These are phyloP conservation scores for Rhinichthys osculus DNA, from an alignment of 2,797 vertebrate species.

Conservation along the genomic window DNA sequence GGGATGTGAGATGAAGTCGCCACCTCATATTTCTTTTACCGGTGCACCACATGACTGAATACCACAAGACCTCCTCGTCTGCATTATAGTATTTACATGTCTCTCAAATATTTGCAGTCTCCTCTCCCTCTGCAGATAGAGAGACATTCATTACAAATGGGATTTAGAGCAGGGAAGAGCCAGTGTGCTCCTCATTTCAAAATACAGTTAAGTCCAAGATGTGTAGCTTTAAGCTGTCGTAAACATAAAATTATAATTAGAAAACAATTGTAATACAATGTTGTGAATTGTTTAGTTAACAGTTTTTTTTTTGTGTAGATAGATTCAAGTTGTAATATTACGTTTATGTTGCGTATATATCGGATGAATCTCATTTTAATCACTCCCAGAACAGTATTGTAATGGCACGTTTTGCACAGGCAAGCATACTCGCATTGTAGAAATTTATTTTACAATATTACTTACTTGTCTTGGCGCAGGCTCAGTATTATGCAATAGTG, in stretches of 20 bases:
- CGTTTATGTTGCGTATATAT: not conserved
- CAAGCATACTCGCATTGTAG: not conserved
- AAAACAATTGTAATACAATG: not conserved
- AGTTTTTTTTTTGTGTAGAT: not conserved
- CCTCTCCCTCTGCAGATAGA: conserved; percentile 50
- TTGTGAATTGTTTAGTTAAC: not conserved
- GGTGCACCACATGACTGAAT: conserved; percentile 4
- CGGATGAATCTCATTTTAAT: not conserved
- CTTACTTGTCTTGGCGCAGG: not conserved
- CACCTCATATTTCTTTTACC: conserved; percentile 23
- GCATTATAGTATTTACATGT: conserved; percentile 39
- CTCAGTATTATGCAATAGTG: conserved; percentile 11
- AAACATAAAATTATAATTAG: not conserved
- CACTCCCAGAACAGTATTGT: not conserved
- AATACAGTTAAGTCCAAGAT: not conserved
- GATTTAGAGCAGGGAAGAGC: conserved; percentile 29
- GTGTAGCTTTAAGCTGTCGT: not conserved
- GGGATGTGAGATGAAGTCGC: conserved; percentile 36
- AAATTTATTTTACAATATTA: not conserved
- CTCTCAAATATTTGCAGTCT: conserved; percentile 69
- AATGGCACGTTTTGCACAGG: not conserved
- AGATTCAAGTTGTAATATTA: not conserved
- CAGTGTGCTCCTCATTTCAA: conserved; percentile 15
- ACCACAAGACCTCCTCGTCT: conserved; percentile 6
- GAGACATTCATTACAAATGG: conserved; percentile 59